These are phyloP conservation scores for Leptinotarsa peninsularis DNA, from an alignment of 2,888 invertebrate genomes.

Conservation along the genomic window DNA sequence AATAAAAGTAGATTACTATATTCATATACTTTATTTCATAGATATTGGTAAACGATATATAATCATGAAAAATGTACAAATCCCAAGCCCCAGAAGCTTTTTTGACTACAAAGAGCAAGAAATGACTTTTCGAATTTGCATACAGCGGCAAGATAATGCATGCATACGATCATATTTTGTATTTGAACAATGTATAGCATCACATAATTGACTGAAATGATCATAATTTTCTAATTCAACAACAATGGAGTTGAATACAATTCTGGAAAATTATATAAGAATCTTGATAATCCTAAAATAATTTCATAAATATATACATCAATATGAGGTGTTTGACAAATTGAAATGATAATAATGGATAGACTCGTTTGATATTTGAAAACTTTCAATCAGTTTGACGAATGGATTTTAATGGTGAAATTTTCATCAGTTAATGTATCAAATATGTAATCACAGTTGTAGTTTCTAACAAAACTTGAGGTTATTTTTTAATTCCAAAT, in stretches of 20 bases:
- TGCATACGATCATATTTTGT: background rate
- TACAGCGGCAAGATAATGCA: background rate
- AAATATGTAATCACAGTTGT: no score
- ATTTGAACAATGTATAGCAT: background rate
- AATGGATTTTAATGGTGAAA: no score
- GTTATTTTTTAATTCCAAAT: no score
- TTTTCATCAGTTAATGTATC: no score
- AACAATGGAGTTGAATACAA: no score
- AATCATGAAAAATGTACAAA: slow-evolving; percentile 1
- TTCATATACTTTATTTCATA: slow-evolving; percentile 9
- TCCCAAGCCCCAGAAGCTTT: background rate
- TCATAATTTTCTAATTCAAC: background rate
- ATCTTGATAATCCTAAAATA: background rate
- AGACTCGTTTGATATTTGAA: no score
- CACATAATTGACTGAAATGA: background rate
- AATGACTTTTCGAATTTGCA: background rate
- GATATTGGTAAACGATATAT: background rate
- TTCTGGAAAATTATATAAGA: background rate
- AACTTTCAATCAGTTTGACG: no score
- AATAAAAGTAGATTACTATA: background rate
- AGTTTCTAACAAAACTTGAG: no score
- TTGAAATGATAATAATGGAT: background rate
- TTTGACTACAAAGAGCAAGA: background rate
- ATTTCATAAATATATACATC: slow-evolving; percentile 5
- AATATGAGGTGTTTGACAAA: background rate